phyloP scores from a whole-genome alignment of 2,888 invertebrate species.

The Chrysolina oricalcia region DNA sequence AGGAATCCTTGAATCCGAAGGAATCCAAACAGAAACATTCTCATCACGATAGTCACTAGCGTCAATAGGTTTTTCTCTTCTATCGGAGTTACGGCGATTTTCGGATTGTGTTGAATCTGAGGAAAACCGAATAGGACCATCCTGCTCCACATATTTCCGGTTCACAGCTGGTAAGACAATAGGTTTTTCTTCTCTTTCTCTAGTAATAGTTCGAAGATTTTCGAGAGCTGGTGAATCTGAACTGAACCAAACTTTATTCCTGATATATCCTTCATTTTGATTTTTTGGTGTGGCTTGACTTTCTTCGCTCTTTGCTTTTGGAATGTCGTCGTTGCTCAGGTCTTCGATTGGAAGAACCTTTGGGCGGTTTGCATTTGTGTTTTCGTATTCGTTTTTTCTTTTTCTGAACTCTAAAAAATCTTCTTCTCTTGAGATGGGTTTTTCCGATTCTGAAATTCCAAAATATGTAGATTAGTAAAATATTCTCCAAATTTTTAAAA shows the following conservation, averaged over 20 bases:
- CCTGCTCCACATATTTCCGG: neutral
- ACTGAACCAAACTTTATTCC: neutral
- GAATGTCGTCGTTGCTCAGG: slow-evolving; percentile 41
- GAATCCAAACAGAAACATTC: neutral
- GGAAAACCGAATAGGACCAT: neutral
- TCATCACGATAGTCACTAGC: neutral
- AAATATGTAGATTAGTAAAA: too few relatives aligned
- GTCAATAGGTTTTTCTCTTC: neutral
- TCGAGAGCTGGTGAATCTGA: neutral
- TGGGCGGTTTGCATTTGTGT: slow-evolving; percentile 42
- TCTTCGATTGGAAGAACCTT: slow-evolving; percentile 38
- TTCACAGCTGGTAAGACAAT: neutral
- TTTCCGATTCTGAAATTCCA: neutral
- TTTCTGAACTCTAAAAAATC: slow-evolving; percentile 40
- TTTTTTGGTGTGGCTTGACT: slow-evolving; percentile 1
- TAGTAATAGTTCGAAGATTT: neutral
- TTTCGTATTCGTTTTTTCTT: slow-evolving; percentile 31
- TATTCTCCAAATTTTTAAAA: too few relatives aligned
- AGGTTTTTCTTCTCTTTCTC: neutral
- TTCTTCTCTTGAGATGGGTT: neutral
- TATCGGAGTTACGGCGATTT: neutral
- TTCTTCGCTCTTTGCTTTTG: slow-evolving; percentile 29
- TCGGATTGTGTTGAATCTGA: neutral
- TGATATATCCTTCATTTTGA: neutral
- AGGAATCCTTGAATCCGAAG: neutral